These are phyloP conservation scores for Anolis carolinensis DNA, from an alignment of 2,113 vertebrate genomes.

Conservation along the genomic window DNA sequence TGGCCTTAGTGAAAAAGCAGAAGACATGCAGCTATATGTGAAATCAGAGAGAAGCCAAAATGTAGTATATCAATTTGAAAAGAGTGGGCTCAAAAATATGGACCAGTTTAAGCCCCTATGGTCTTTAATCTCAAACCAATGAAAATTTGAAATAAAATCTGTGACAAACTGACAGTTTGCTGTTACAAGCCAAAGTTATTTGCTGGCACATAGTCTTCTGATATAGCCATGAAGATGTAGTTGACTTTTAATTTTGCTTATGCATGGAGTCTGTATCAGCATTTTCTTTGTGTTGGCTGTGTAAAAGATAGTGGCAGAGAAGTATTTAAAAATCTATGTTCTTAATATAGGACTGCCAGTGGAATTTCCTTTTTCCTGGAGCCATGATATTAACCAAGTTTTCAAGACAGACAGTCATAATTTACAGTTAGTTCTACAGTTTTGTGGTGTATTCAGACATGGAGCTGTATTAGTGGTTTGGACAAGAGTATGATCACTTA, in stretches of 20 bases:
- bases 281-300: background rate
- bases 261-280: background rate
- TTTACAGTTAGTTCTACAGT: background rate
- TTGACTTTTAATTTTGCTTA: background rate
- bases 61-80: background rate
- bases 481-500: background rate
- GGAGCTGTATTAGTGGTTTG: slow-evolving; percentile 7
- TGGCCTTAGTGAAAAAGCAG: background rate
- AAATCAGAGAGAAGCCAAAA: background rate
- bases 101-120: background rate
- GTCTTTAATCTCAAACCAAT: background rate
- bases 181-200: background rate
- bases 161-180: background rate
- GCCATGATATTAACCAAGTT: slow-evolving; percentile 25
- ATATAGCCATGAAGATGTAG: background rate
- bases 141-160: background rate
- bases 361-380: slow-evolving; percentile 18
- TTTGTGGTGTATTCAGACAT: slow-evolving; percentile 12
- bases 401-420: slow-evolving; percentile 8
- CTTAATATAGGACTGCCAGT: slow-evolving; percentile 12
- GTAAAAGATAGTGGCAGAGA: background rate
- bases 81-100: background rate
- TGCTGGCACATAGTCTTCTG: background rate
- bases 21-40: background rate
- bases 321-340: slow-evolving; percentile 14